These are phyloP conservation scores for Cathartes aura DNA, from an alignment of 2,113 vertebrate species.

Conservation along the genomic window DNA sequence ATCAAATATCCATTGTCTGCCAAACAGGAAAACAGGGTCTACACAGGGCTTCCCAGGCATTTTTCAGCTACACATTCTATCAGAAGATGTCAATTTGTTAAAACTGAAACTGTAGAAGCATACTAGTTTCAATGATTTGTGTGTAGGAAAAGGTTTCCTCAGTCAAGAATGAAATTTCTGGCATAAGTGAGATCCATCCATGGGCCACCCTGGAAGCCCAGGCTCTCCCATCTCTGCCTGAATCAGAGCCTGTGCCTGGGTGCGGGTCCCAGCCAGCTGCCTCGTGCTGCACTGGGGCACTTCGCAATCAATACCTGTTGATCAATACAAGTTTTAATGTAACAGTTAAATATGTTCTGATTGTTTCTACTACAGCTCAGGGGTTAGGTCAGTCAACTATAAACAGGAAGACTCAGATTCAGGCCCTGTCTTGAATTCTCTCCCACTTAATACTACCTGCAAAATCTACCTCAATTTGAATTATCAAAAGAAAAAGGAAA, in stretches of 20 bases:
- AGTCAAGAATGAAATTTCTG: background rate
- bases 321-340: background rate
- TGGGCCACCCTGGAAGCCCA: rapidly evolving
- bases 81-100: background rate
- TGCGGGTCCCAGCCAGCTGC: background rate
- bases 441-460: background rate
- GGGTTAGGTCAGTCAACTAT: background rate
- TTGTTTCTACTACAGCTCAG: background rate
- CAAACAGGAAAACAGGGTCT: background rate
- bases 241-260: background rate
- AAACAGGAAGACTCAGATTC: background rate
- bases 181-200: background rate
- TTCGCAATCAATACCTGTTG: background rate
- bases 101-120: background rate
- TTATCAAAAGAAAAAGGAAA: background rate
- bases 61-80: background rate
- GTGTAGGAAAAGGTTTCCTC: background rate
- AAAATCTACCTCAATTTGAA: background rate
- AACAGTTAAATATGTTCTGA: background rate
- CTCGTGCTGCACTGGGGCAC: background rate
- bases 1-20: background rate
- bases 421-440: background rate
- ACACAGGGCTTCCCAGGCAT: background rate
- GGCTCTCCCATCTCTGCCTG: rapidly evolving
- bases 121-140: background rate